Evolutionary conservation across 2,888 invertebrate genomes (phyloP).

Genomic region (Melieria omissa): DNA sequence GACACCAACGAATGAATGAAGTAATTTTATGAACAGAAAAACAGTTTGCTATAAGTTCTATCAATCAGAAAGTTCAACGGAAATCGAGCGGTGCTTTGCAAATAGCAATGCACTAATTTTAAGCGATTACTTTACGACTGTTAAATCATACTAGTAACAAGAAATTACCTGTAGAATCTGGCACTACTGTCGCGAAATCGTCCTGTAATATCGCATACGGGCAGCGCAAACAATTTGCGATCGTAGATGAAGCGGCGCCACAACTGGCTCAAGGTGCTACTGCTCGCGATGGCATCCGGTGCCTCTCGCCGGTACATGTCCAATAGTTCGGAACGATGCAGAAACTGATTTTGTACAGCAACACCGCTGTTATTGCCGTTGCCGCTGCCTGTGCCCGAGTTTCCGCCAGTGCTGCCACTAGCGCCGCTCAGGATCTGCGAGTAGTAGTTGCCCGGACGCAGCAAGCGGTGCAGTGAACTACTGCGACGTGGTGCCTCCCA

Average conservation of each 20-base stretch:
- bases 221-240: conserved; percentile 79
- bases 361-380: conserved; percentile 27
- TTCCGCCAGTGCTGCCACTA: conserved; percentile 36
- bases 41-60: too few relatives aligned
- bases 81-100: too few relatives aligned
- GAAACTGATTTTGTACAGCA: conserved; percentile 41
- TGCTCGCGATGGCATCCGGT: conserved; percentile 50
- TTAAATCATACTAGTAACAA: too few relatives aligned
- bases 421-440: conserved; percentile 11
- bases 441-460: conserved; percentile 33
- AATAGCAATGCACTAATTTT: too few relatives aligned
- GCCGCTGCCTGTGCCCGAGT: conserved; percentile 23
- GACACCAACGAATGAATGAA: too few relatives aligned
- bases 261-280: conserved; percentile 58
- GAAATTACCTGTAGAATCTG: conserved; percentile 76
- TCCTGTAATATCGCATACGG: conserved; percentile 77
- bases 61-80: too few relatives aligned
- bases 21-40: too few relatives aligned
- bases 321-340: conserved; percentile 56
- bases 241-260: conserved; percentile 79
- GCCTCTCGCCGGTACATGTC: conserved; percentile 59
- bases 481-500: conserved; percentile 26
- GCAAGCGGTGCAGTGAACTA: conserved; percentile 10
- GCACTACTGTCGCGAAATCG: conserved; percentile 80
- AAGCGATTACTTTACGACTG: too few relatives aligned